A percentile compares a stretch with the other conserved stretches of the same genome.
Conservation (phyloP, 2,113 vertebrate genomes). For the Dicerorhinus sumatrensis region DNA sequence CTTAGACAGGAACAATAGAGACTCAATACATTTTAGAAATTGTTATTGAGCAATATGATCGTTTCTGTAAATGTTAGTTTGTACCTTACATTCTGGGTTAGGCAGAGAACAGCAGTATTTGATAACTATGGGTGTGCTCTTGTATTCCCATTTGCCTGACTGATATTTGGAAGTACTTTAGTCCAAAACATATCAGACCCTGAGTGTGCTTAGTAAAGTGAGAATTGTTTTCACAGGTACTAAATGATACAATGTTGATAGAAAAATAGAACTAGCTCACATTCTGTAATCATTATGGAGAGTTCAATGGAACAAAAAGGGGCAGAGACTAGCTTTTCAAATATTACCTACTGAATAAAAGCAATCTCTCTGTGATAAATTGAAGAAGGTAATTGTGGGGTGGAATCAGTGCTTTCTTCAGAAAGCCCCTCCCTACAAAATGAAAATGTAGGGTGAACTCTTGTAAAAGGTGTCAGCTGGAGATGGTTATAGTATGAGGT, state of each 20-base stretch:
- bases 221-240: conserved; percentile 45
- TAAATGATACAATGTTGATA: conserved; percentile 31
- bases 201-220: conserved; percentile 5
- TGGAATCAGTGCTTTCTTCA: conserved; percentile 29
- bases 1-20: neutral
- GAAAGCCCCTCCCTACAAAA: neutral
- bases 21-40: conserved; percentile 4
- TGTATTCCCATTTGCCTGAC: neutral
- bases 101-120: neutral
- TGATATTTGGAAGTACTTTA: conserved; percentile 3
- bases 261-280: conserved; percentile 33
- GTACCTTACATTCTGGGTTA: neutral
- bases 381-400: neutral
- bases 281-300: conserved; percentile 6
- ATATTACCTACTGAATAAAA: conserved; percentile 42
- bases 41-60: neutral
- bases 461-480: conserved; percentile 28
- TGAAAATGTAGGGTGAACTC: neutral
- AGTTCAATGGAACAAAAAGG: neutral
- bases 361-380: conserved; percentile 35
- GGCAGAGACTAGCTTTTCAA: conserved; percentile 13
- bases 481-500: neutral
- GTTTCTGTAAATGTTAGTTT: conserved; percentile 28
- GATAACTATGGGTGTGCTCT: neutral
- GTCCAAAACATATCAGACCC: neutral